Conservation (phyloP, 1,140 invertebrate genomes). For the Drepana arcuata region DNA sequence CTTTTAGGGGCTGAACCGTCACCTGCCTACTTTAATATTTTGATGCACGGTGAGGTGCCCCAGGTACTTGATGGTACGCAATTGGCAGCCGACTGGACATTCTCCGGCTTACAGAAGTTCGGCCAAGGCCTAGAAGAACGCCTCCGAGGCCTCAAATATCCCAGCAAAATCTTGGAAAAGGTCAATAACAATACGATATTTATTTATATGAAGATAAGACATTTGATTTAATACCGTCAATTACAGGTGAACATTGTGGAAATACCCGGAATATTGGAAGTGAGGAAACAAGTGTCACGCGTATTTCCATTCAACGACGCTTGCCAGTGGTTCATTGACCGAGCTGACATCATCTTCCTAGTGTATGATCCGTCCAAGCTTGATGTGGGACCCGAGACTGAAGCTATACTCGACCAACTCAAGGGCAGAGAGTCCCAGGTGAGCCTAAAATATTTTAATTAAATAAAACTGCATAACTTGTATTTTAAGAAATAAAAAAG, state of each 20-base stretch:
- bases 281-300: slow-evolving; percentile 92
- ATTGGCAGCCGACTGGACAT: slow-evolving; percentile 93
- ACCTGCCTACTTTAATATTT: slow-evolving; percentile 93
- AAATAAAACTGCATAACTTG: no score
- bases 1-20: slow-evolving; percentile 91
- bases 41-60: slow-evolving; percentile 89
- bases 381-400: slow-evolving; percentile 94
- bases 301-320: slow-evolving; percentile 96
- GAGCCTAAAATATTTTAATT: no score
- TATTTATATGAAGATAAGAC: no score
- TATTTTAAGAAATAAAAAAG: no score
- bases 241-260: slow-evolving; percentile 94
- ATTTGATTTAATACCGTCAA: no score
- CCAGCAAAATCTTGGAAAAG: slow-evolving; percentile 90
- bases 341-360: slow-evolving; percentile 94
- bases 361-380: slow-evolving; percentile 96
- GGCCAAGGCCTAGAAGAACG: slow-evolving; percentile 93
- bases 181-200: no score
- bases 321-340: slow-evolving; percentile 96
- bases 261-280: slow-evolving; percentile 95
- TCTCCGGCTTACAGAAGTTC: slow-evolving; percentile 94
- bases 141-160: slow-evolving; percentile 85
- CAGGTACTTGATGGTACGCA: slow-evolving; percentile 92
- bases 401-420: slow-evolving; percentile 92
- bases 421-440: slow-evolving; percentile 94